phyloP scores from a whole-genome alignment of 2,888 invertebrate species.

The Tillus elongatus region DNA sequence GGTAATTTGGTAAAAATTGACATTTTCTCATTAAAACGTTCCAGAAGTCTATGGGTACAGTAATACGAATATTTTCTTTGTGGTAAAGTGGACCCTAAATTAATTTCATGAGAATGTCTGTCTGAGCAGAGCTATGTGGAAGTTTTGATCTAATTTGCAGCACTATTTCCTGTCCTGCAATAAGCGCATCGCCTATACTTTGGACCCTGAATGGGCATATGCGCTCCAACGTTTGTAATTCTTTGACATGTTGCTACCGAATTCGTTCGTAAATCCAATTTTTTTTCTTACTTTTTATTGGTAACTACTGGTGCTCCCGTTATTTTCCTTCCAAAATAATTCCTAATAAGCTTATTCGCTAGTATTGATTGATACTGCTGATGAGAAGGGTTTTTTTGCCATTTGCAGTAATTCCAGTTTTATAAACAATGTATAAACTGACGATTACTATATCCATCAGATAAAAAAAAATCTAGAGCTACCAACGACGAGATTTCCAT shows the following conservation, averaged over 20 bases:
- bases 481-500: slow-evolving; percentile 9
- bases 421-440: too few species aligned
- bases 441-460: slow-evolving; percentile 8
- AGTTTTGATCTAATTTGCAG: too few species aligned
- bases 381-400: slow-evolving; percentile 10
- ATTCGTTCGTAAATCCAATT: not conserved
- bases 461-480: slow-evolving; percentile 7
- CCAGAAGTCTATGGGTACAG: too few species aligned
- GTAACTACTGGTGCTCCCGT: not conserved
- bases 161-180: too few species aligned
- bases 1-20: too few species aligned
- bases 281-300: slow-evolving; percentile 4
- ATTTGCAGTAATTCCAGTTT: slow-evolving; percentile 1
- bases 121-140: too few species aligned
- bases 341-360: slow-evolving; percentile 9
- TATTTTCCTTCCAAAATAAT: slow-evolving; percentile 8
- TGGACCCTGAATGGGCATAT: slow-evolving; percentile 4
- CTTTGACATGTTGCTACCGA: not conserved
- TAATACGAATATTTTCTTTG: too few species aligned
- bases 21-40: too few species aligned
- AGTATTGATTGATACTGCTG: slow-evolving; percentile 8
- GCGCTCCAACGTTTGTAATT: slow-evolving; percentile 6
- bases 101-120: too few species aligned
- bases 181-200: slow-evolving; percentile 6
- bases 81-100: too few species aligned